Evolutionary conservation across 2,888 invertebrate genomes (phyloP).

Genomic region (Athalia cordata): DNA sequence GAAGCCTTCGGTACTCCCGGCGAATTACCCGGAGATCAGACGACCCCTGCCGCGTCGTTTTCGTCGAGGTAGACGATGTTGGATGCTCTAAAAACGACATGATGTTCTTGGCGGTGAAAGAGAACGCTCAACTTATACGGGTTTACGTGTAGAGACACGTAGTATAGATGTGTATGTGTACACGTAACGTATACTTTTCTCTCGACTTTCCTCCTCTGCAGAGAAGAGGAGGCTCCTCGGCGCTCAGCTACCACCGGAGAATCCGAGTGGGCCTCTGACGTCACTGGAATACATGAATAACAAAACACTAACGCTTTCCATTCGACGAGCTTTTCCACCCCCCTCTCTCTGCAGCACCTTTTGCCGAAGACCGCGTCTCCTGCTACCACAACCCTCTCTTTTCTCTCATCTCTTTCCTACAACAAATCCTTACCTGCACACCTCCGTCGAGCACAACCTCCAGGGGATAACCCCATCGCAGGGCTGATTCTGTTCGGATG

Average conservation of each 20-base stretch:
- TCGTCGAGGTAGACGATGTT: background rate
- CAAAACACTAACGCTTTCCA: slow-evolving; percentile 43
- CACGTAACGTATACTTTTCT: no score
- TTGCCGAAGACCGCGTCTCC: background rate
- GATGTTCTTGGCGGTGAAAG: background rate
- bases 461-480: no score
- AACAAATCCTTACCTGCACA: no score
- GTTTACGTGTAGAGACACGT: no score
- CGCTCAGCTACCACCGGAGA: slow-evolving; percentile 9
- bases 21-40: background rate
- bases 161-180: no score
- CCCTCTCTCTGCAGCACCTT: background rate
- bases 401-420: background rate
- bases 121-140: background rate
- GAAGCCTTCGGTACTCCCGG: background rate
- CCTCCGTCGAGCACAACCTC: no score
- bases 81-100: background rate
- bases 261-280: slow-evolving; percentile 42
- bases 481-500: no score
- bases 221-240: background rate
- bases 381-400: background rate
- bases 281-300: slow-evolving; percentile 42
- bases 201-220: no score
- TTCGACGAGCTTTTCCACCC: slow-evolving; percentile 40
- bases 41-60: background rate